Conservation (phyloP, 2,113 vertebrate genomes). For the Typhlomys cinereus region DNA sequence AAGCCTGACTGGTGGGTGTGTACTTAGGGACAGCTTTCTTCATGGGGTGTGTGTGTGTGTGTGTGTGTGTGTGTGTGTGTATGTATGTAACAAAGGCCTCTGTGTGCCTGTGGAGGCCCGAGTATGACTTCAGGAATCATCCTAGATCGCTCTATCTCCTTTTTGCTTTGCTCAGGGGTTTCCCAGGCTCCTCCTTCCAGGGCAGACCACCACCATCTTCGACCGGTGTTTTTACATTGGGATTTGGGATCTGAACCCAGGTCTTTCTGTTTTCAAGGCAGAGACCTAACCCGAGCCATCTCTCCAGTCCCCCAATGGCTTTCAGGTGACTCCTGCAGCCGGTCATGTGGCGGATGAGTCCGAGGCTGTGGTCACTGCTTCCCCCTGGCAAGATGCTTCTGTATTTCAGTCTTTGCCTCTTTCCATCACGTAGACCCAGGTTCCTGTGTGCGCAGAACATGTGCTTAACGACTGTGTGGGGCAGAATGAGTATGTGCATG, state of each 20-base stretch:
- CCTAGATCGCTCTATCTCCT: no score
- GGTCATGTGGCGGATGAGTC: not conserved
- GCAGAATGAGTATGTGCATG: not conserved
- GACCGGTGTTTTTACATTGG: not conserved
- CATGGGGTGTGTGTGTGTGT: no score
- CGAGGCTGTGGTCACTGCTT: accelerated
- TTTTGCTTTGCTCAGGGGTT: no score
- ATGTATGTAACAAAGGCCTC: no score
- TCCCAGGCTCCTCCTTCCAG: not conserved
- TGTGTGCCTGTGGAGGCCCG: no score
- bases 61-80: no score
- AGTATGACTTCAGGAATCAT: no score
- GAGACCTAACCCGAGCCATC: no score
- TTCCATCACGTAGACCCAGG: not conserved
- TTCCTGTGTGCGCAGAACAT: not conserved
- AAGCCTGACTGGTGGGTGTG: not conserved
- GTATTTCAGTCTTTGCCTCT: not conserved
- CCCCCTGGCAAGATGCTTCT: not conserved
- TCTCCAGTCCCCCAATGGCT: no score
- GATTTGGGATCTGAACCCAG: no score
- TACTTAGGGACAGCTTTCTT: not conserved
- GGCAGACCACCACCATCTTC: not conserved
- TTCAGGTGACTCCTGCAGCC: not conserved
- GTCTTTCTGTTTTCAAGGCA: not conserved
- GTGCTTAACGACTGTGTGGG: not conserved